Base-by-base conservation (phyloP, 2,888 invertebrate species). In the Dendrolimus houi region DNA sequence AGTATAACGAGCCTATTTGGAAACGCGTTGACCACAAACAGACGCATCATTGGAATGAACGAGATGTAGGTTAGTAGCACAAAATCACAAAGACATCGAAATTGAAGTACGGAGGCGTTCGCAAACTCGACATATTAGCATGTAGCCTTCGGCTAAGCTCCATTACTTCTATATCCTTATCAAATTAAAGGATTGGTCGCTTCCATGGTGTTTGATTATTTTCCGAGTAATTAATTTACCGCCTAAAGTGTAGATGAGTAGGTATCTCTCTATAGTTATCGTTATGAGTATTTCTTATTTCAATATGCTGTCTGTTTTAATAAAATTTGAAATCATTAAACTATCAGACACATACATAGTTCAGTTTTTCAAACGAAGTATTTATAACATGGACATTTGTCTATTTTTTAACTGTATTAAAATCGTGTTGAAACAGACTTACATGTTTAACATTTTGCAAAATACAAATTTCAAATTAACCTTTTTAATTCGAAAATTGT, bases 21-120 rank as follows among this genome's bases (percentile, higher is more conserved):
- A 77, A 83, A 78, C 80, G 77, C 75, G 76, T 74, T 82, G 83
- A 81, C 81, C 83, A 80, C 82, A 79, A 82, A 78, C 80, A 81
- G 83, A 79, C 81, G 79, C 81, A 85, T 86, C 86, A 83, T 81
- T 76, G 79, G 76, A 70, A 69, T 67, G 70, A 64, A 65, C 68
- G 78, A 82, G 83, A 89, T 87, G 88, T 88, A 76, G 90, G 90
- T 90, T 83, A 89, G 88, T 89, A 68, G 88, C 78, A 84, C 82
- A 77, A 71, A 76, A 72, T 73, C 69, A 73, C 69, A 74, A 74
- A 68, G 70, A 71, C 72, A 61, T 69, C 64, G 70, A 47, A 47
- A 47, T 47, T 12, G 47, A 47, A 47, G 47, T 47, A 67, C 68
- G 71, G 66, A 75, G 66, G 75, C 71, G 68, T 70, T 75, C 69